Percentiles rank a stretch among this genome's conserved stretches.
phyloP scores from a whole-genome alignment of 2,113 vertebrate genomes.

The Toxotes jaculatrix region DNA sequence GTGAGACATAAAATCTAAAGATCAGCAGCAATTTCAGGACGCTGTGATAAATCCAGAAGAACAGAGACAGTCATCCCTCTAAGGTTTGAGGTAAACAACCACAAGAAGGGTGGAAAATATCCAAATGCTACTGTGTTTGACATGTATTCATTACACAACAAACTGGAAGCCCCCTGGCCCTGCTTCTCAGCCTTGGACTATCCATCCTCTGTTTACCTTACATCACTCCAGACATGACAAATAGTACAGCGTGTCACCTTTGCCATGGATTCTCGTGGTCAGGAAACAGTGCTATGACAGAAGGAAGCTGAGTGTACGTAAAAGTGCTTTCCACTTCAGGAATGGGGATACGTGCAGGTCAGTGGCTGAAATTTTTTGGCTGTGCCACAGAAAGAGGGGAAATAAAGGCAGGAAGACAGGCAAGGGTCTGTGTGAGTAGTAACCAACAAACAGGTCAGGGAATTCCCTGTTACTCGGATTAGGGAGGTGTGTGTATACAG shows the following conservation, averaged over 20 bases:
- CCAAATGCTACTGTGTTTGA: not conserved
- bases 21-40: not conserved
- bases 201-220: not conserved
- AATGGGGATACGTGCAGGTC: slow-evolving; percentile 12
- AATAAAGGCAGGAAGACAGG: slow-evolving; percentile 53
- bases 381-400: slow-evolving; percentile 24
- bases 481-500: not conserved
- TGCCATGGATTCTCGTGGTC: slow-evolving; percentile 17
- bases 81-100: slow-evolving; percentile 5
- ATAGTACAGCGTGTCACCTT: slow-evolving; percentile 28
- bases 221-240: slow-evolving; percentile 12
- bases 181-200: not conserved
- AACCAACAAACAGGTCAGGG: slow-evolving; percentile 48
- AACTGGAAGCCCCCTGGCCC: not conserved
- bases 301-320: slow-evolving; percentile 24
- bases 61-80: not conserved
- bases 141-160: not conserved
- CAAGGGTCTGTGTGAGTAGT: not conserved
- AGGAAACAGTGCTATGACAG: slow-evolving; percentile 57
- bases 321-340: slow-evolving; percentile 11
- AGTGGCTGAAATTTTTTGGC: slow-evolving; percentile 11
- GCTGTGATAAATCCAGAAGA: not conserved
- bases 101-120: slow-evolving; percentile 7
- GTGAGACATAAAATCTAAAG: not conserved
- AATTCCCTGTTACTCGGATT: slow-evolving; percentile 66